Conservation (phyloP, 2,888 invertebrate species). For the Conchocele bisecta region DNA sequence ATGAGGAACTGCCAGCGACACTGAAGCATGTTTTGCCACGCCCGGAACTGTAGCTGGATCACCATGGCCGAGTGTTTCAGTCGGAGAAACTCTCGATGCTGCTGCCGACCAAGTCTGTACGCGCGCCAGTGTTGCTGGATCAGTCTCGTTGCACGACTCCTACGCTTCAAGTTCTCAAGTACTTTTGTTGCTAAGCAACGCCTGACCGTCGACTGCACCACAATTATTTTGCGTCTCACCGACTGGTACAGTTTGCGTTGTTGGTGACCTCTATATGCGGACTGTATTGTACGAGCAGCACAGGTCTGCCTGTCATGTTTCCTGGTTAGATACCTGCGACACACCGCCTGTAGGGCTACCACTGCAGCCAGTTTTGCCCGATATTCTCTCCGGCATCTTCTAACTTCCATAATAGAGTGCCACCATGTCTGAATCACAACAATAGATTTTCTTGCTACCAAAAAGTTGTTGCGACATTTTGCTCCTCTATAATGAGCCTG, state of each 20-base stretch:
- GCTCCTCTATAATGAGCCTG: too few species aligned
- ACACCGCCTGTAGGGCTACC: too few species aligned
- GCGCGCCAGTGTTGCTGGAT: conserved; percentile 58
- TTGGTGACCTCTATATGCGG: conserved; percentile 26
- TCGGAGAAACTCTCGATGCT: conserved; percentile 1
- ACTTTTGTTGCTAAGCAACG: conserved; percentile 14
- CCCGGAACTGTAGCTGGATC: conserved; percentile 61
- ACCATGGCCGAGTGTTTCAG: conserved; percentile 48
- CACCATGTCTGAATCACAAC: too few species aligned
- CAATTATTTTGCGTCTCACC: conserved; percentile 13
- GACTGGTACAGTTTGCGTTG: conserved; percentile 22
- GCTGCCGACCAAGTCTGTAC: conserved; percentile 3
- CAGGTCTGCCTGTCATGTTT: too few species aligned
- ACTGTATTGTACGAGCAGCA: conserved; percentile 46
- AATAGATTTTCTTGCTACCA: too few species aligned
- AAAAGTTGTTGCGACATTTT: too few species aligned
- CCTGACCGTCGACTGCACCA: conserved; percentile 46
- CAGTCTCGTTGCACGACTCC: conserved; percentile 47
- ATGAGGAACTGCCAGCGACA: conserved; percentile 6
- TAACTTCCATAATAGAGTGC: too few species aligned
- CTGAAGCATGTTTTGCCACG: not conserved
- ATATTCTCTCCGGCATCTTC: too few species aligned
- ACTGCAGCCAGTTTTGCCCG: too few species aligned
- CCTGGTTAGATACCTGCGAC: too few species aligned
- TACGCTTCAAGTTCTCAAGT: not conserved